Conservation (phyloP, 2,797 vertebrate genomes). For the Protonibea diacanthus region DNA sequence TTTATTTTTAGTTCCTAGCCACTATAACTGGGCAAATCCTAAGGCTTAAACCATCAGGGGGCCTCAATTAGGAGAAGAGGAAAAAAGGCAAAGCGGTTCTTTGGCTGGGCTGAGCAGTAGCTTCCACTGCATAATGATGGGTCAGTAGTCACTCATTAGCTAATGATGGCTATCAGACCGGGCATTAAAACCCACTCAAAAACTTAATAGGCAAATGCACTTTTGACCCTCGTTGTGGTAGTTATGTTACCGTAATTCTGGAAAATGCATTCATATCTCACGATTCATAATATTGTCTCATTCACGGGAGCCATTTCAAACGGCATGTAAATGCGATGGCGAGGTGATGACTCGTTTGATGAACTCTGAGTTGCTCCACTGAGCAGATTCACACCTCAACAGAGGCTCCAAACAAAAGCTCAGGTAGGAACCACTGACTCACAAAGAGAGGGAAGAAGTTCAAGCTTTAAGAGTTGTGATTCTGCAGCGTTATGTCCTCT, state of each 20-base stretch:
- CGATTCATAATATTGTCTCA: slow-evolving; percentile 12
- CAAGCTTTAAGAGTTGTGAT: slow-evolving; percentile 5
- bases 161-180: slow-evolving; percentile 61
- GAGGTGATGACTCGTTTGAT: slow-evolving; percentile 33
- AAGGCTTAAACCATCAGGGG: slow-evolving; percentile 60
- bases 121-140: slow-evolving; percentile 54
- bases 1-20: slow-evolving; percentile 77
- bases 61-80: slow-evolving; percentile 59
- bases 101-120: slow-evolving; percentile 27
- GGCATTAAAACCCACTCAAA: slow-evolving; percentile 60
- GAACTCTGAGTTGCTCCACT: slow-evolving; percentile 30
- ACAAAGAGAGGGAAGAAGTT: slow-evolving; percentile 3
- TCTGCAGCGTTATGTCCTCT: slow-evolving; percentile 27
- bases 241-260: neutral
- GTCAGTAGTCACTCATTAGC: slow-evolving; percentile 63
- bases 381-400: slow-evolving; percentile 28
- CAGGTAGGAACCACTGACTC: neutral
- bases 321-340: slow-evolving; percentile 20
- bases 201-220: slow-evolving; percentile 35
- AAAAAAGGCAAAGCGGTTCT: slow-evolving; percentile 37
- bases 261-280: slow-evolving; percentile 22
- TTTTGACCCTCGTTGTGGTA: slow-evolving; percentile 7
- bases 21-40: slow-evolving; percentile 65
- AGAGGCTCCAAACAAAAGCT: slow-evolving; percentile 14
- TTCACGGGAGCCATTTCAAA: slow-evolving; percentile 27